Evolutionary conservation across 2,113 vertebrate species (phyloP), one percentile per base, ranked within the genome.

Genomic region (Siniperca chuatsi): DNA sequence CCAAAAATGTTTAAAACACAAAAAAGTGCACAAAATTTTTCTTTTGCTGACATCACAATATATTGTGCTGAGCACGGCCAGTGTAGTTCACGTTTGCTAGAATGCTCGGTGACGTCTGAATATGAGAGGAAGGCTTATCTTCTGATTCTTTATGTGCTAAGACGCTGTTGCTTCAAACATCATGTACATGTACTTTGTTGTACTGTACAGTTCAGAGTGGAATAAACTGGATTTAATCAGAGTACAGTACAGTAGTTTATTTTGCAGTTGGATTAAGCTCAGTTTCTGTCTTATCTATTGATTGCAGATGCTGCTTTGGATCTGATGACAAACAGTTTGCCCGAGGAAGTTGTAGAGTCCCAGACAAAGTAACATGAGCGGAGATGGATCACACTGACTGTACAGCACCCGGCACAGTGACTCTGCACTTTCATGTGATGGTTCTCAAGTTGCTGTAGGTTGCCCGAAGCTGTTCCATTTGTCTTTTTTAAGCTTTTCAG

Each of bases 401-500:
- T 40, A n/a, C 69, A n/a, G 70, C 55, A 2, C 5, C 40, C 35
- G 21, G 37, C 61, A 21, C 54, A 21, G 64, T 79, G 89, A 85
- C 77, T 42, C 25, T 68, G 81, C 78, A 66, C 42, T 75, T 87
- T 70, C 78, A 75, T 57, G 35, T 60, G 57, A 42, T 7, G 35
- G 2, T 67, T 79, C 57, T 89, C 44, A 0, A 73, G 77, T 82
- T 76, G 67, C 67, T 52, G 48, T 2, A 7, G 58, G 57, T 40
- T n/a, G 57, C 89, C 78, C 1, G 8, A 7, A 86, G 85, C 84
- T 6, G 9, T 33, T 82, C 50, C 80, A 74, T 90, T 85, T 75
- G 85, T 89, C 83, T 84, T 71, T 80, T 82, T 80, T 80, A 81
- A 83, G 75, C 33, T 81, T 85, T 89, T 86, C 88, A 81, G 76